phyloP scores from a whole-genome alignment of 1,140 invertebrate genomes.

The Lepidostoma basale region DNA sequence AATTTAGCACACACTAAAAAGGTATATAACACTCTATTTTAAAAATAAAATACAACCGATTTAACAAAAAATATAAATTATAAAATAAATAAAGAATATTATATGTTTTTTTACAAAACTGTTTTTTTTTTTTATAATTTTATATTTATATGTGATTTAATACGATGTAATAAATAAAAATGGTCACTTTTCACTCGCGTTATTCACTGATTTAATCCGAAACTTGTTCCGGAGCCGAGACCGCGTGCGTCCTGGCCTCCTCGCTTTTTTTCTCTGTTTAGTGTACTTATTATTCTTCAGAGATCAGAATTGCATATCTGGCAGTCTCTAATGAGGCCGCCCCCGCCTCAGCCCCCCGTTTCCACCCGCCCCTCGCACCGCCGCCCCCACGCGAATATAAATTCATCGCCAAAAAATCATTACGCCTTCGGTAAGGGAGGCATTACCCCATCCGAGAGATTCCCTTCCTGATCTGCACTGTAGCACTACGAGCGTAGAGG shows the following conservation, averaged over 20 bases:
- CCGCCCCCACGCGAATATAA: constrained; percentile 57
- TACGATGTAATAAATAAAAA: too few species aligned
- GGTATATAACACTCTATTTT: too few species aligned
- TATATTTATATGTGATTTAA: too few species aligned
- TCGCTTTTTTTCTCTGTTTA: constrained; percentile 17
- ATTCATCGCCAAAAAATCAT: constrained; percentile 66
- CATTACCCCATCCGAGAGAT: constrained; percentile 52
- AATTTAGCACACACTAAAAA: too few species aligned
- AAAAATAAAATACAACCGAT: too few species aligned
- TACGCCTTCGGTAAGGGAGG: constrained; percentile 59
- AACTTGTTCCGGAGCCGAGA: neutral
- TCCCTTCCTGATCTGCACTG: constrained; percentile 35
- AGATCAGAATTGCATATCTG: constrained; percentile 66
- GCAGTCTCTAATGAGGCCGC: constrained; percentile 62
- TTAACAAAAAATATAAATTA: too few species aligned
- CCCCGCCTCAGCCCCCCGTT: constrained; percentile 53
- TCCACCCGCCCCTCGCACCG: constrained; percentile 8
- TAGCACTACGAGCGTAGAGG: constrained; percentile 13
- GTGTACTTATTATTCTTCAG: constrained; percentile 58
- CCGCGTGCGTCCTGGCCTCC: constrained; percentile 7
- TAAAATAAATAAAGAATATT: too few species aligned
- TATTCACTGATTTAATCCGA: neutral
- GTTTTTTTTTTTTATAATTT: too few species aligned
- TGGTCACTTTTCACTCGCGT: too few species aligned
- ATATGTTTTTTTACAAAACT: too few species aligned